These are phyloP conservation scores for Neoaliturus tenellus DNA, from an alignment of 2,888 invertebrate species.

Conservation along the genomic window DNA sequence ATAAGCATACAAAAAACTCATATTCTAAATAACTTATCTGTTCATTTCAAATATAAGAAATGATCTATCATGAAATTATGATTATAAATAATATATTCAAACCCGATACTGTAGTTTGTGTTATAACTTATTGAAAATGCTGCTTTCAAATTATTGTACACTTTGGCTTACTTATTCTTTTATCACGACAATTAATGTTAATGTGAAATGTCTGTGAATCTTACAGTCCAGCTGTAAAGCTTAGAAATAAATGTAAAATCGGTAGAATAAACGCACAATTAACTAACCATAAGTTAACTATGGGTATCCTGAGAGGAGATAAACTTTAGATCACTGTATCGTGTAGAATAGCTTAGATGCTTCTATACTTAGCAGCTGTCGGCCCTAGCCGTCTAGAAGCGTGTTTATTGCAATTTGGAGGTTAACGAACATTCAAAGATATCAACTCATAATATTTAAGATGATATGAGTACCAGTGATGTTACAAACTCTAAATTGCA, in stretches of 20 bases:
- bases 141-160: slow-evolving; percentile 5
- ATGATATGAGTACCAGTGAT: neutral
- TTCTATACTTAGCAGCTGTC: slow-evolving; percentile 41
- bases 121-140: neutral
- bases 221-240: slow-evolving; percentile 34
- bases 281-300: slow-evolving; percentile 43
- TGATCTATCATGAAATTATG: too few relatives aligned
- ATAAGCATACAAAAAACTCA: too few relatives aligned
- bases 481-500: neutral
- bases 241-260: slow-evolving; percentile 31
- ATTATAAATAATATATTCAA: too few relatives aligned
- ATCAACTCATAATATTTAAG: neutral
- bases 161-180: slow-evolving; percentile 13
- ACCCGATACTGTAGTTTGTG: too few relatives aligned
- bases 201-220: slow-evolving; percentile 20
- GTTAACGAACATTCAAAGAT: neutral
- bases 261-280: slow-evolving; percentile 50
- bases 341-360: slow-evolving; percentile 52
- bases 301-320: slow-evolving; percentile 4
- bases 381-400: neutral
- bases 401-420: slow-evolving; percentile 2
- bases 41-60: too few relatives aligned
- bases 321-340: slow-evolving; percentile 42
- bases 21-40: too few relatives aligned
- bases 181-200: slow-evolving; percentile 22